Evolutionary conservation across 2,797 vertebrate species (phyloP).

Genomic region (Chiloscyllium punctatum): DNA sequence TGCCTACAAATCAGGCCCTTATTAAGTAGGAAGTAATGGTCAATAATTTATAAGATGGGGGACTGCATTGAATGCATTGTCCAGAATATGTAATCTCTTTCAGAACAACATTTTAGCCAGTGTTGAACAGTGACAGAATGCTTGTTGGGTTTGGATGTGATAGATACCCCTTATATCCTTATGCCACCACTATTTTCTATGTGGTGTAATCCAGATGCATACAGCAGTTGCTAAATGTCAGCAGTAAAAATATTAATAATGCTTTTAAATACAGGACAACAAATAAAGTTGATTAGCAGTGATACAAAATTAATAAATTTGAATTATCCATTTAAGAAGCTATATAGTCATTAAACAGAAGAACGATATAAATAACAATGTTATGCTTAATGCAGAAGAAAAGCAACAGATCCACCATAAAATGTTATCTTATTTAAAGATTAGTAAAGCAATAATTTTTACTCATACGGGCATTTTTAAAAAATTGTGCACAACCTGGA

Average conservation of each 20-base stretch:
- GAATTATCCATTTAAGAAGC: neutral
- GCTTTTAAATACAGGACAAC: neutral
- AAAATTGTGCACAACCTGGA: neutral
- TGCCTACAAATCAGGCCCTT: slow-evolving; percentile 25
- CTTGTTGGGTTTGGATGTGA: neutral
- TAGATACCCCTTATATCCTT: neutral
- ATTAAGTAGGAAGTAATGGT: slow-evolving; percentile 31
- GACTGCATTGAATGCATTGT: slow-evolving; percentile 30
- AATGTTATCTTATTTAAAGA: neutral
- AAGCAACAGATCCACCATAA: neutral
- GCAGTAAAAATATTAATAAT: neutral
- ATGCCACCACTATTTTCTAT: neutral
- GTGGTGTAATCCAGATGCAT: neutral
- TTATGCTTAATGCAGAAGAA: neutral
- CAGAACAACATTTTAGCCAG: slow-evolving; percentile 23
- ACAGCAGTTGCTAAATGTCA: neutral
- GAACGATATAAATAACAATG: neutral
- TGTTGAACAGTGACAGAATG: slow-evolving; percentile 24
- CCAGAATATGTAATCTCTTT: slow-evolving; percentile 36
- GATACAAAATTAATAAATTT: neutral
- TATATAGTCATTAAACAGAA: neutral
- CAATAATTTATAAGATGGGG: slow-evolving; percentile 33
- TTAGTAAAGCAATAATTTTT: slow-evolving; percentile 12
- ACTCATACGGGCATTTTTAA: neutral
- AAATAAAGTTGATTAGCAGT: neutral